These are phyloP conservation scores for Caenorhabditis tropicalis DNA, from an alignment of 1,140 invertebrate genomes.

Conservation along the genomic window DNA sequence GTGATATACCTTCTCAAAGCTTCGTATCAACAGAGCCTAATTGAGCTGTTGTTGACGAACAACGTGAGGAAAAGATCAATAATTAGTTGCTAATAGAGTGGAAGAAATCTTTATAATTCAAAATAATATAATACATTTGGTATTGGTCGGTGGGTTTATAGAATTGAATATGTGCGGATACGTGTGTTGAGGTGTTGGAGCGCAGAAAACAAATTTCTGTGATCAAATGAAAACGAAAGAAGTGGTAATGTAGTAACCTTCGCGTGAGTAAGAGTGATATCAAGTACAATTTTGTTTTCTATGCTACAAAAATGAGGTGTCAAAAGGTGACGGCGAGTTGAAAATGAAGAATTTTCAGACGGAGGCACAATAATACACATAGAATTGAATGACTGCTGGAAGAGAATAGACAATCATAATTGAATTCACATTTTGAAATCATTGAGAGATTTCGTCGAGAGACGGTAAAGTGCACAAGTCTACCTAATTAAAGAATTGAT, in stretches of 20 bases:
- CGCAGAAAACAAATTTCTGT: background rate
- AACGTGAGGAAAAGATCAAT: background rate
- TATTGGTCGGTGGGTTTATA: background rate
- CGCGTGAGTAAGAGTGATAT: background rate
- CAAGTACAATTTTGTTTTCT: background rate
- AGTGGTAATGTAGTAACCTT: background rate
- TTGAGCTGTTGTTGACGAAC: background rate
- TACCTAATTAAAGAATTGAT: background rate
- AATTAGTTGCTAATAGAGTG: background rate
- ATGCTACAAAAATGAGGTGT: background rate
- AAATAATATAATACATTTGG: background rate
- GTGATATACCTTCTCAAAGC: background rate
- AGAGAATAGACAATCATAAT: background rate
- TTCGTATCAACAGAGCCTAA: background rate
- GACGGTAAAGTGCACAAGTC: background rate
- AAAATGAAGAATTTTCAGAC: background rate
- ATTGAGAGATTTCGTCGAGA: background rate
- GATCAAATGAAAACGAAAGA: background rate
- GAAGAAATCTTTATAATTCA: background rate
- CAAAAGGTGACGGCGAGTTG: background rate
- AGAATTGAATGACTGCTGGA: constrained; percentile 6
- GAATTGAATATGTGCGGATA: background rate
- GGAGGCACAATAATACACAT: constrained; percentile 26
- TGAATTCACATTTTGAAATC: background rate
- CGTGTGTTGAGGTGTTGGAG: background rate